Evolutionary conservation across 2,113 vertebrate genomes (phyloP), one percentile per base, ranked within the genome.

Genomic region (Aramus guarauna): DNA sequence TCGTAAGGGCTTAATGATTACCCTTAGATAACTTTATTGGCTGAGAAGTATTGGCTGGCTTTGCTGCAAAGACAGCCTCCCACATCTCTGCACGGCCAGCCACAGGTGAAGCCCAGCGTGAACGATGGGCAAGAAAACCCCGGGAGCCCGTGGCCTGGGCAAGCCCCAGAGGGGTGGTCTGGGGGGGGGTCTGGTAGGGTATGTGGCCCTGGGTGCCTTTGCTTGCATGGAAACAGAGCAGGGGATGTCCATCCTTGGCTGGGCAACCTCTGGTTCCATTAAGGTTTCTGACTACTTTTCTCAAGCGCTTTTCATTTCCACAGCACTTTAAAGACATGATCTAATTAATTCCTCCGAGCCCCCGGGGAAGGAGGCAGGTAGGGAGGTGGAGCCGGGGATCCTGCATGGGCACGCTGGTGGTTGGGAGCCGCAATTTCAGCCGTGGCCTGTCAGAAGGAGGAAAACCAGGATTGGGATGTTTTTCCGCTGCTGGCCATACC

Each of bases 21-120:
- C 93, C 82, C 93, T 83, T 6, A 64, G 96, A 85, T 77, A 92
- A 92, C 95, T 93, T 92, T 67, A 93, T 94, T 93, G 95, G 93
- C 93, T 73, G 89, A 52, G 89, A 77, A 81, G 84, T 88, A 90
- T 94, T 22, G 92, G 91, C 93, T 63, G 74, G 32, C 66, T 66
- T 14, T 91, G 95, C 96, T 83, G 87, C 94, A 88, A 56, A 84
- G 11, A 29, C 77, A 68, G 2, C 66, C 74, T 85, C 85, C 71
- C 36, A 63, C 69, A n/a, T 15, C 62, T 4, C 55, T n/a, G 63
- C 5, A 0, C 16, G 22, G 60, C 37, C 79, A 36, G 81, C 72
- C 55, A 43, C 47, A 4, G 37, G 79, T 58, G 85, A 21, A 47
- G 9, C 63, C 37, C 30, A 6, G 17, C 1, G 0, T 13, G 76